Evolutionary conservation across 2,888 invertebrate genomes (phyloP).

Genomic region (Entomobrya multifasciata): DNA sequence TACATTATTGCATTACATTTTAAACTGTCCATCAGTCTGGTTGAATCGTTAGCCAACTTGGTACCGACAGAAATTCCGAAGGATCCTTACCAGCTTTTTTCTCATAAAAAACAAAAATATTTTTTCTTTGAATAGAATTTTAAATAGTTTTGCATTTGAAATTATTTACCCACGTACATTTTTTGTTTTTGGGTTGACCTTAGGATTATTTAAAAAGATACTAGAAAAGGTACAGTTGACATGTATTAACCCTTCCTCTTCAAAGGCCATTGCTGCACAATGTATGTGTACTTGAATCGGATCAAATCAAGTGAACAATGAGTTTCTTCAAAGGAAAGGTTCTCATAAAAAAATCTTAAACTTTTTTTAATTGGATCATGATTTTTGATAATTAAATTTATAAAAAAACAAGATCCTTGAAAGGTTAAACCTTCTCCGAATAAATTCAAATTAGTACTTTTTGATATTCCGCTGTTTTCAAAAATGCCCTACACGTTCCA

Average conservation of each 20-base stretch:
- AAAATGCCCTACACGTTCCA: no score
- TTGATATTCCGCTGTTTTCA: no score
- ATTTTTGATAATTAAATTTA: constrained; percentile 34
- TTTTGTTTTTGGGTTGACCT: no score
- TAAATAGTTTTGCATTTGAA: not conserved
- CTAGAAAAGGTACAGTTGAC: no score
- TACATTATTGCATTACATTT: not conserved
- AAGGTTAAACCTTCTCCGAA: not conserved
- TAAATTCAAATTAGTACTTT: no score
- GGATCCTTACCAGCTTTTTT: not conserved
- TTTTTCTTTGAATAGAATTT: not conserved
- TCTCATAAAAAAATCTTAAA: not conserved
- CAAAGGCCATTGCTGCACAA: no score
- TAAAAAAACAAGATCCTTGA: not conserved
- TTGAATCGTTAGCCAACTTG: not conserved
- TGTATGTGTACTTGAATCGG: no score
- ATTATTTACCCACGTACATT: no score
- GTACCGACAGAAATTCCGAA: constrained; percentile 7
- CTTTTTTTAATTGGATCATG: constrained; percentile 30
- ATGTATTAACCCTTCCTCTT: not conserved
- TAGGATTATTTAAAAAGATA: no score
- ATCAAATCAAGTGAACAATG: no score
- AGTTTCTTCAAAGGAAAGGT: no score
- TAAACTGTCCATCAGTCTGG: not conserved
- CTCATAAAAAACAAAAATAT: not conserved